Evolutionary conservation across 2,113 vertebrate species (phyloP).

Genomic region (Dasyurus viverrinus): DNA sequence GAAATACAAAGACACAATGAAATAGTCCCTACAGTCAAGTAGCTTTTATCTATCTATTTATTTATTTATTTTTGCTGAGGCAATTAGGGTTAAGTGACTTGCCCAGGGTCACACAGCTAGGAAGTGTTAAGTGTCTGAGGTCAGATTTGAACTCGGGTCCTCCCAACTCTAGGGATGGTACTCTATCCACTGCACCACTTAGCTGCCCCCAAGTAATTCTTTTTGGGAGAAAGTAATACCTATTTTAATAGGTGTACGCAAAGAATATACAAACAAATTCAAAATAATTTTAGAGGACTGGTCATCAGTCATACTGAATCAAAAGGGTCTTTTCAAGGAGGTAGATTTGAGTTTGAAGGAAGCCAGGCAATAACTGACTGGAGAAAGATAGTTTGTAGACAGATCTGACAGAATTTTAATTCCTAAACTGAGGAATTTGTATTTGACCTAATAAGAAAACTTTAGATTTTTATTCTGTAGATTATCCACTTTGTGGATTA

Average conservation of each 20-base stretch:
- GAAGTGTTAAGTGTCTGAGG: too few species aligned
- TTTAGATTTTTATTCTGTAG: conserved; percentile 3
- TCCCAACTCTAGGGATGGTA: too few species aligned
- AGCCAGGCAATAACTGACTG: background rate
- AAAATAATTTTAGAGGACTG: background rate
- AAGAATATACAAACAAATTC: background rate
- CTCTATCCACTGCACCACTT: too few species aligned
- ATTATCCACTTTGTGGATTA: background rate
- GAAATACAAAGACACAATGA: background rate
- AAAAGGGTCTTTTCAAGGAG: background rate
- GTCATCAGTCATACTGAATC: background rate
- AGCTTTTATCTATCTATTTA: background rate
- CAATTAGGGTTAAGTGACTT: too few species aligned
- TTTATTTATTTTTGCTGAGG: too few species aligned
- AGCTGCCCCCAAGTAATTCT: background rate
- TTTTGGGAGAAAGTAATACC: background rate
- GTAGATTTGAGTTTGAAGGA: background rate
- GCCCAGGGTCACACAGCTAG: too few species aligned
- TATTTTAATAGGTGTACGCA: background rate
- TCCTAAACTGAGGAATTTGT: background rate
- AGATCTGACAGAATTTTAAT: background rate
- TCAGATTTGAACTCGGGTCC: too few species aligned
- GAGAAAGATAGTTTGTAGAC: background rate
- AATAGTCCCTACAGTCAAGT: background rate
- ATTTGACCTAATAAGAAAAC: background rate